Evolutionary conservation across 2,113 vertebrate species (phyloP), one percentile per base, ranked within the genome.

Genomic region (Astatotilapia flaviijosephi): DNA sequence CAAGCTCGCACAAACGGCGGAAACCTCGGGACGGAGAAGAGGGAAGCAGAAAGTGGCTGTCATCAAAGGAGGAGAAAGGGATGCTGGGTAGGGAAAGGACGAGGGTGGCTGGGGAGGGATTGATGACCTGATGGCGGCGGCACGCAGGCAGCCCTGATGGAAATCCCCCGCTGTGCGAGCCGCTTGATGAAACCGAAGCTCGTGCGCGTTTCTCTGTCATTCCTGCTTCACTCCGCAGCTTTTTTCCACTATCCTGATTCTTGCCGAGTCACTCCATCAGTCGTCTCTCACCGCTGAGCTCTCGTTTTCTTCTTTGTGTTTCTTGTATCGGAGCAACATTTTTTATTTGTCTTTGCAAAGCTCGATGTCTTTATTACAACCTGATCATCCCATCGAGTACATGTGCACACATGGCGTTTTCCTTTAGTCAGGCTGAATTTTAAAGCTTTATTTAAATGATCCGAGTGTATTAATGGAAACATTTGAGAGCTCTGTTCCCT

Each of bases 51-150:
- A 47, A 75, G 40, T 47, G 68, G 68, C 40, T 2, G 23, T 5
- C 0, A 35, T 5, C 15, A n/a, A 60, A 14, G 40, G 58, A 42
- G 31, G 26, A 37, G 17, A 58, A 49, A n/a, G 40, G n/a, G 33
- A 28, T 4, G 23, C 19, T 14, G 35, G 9, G 79, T 28, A 17
- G 55, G 55, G 15, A 40, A 68, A 28, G 40, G 54, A 19, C 2
- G 23, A 81, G 26, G 7, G 75, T 31, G 81, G 42, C 40, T 40
- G 5, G 12, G 17, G 26, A 58, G 81, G 82, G 90, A 85, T 83
- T 88, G 89, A 91, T 89, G 89, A 77, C 56, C 58, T 26, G 51
- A 88, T 62, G 83, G 85, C 3, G 26, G 62, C 54, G 55, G 37
- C 68, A 23, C 5, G 4, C 75, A 65, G 82, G 54, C 54, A n/a